A percentile compares a stretch with the other conserved stretches of the same genome.
These are phyloP conservation scores for Pterois miles DNA, from an alignment of 2,797 vertebrate species.

Conservation along the genomic window DNA sequence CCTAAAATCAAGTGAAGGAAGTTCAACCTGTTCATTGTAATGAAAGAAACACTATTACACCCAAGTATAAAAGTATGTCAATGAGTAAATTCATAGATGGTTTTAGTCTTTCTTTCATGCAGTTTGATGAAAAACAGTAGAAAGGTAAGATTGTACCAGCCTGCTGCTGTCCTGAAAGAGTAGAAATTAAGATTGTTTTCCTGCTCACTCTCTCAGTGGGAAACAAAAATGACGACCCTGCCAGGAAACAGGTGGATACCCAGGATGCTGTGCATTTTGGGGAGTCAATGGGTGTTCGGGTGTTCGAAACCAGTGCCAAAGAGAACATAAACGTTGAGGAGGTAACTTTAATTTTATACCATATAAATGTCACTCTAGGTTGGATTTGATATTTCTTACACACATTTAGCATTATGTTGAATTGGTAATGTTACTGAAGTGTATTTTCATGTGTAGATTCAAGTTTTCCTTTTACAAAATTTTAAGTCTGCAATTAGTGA, in stretches of 20 bases:
- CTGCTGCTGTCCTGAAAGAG: neutral
- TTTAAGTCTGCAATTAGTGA: too few species aligned
- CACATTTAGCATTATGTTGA: neutral
- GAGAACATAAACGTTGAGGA: conserved; percentile 90
- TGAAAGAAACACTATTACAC: neutral
- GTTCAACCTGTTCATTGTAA: neutral
- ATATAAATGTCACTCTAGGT: neutral
- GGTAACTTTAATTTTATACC: conserved; percentile 62
- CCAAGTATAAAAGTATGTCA: neutral
- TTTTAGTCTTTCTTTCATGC: neutral
- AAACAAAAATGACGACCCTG: conserved; percentile 88
- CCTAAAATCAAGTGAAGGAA: neutral
- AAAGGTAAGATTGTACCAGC: neutral
- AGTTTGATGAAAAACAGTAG: neutral
- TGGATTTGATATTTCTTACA: fast-evolving
- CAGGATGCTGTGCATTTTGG: conserved; percentile 85
- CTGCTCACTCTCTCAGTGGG: conserved; percentile 77
- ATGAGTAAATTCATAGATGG: neutral
- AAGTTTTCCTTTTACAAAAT: too few species aligned
- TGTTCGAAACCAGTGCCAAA: conserved; percentile 90
- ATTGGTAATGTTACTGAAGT: too few species aligned
- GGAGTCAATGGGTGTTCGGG: conserved; percentile 84
- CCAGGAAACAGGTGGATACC: conserved; percentile 83
- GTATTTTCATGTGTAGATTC: too few species aligned
- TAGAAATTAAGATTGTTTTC: neutral